Percentiles rank a stretch among this genome's conserved stretches.
Conservation (phyloP, 1,140 invertebrate genomes). For the Mycetomoellerius zeteki region DNA sequence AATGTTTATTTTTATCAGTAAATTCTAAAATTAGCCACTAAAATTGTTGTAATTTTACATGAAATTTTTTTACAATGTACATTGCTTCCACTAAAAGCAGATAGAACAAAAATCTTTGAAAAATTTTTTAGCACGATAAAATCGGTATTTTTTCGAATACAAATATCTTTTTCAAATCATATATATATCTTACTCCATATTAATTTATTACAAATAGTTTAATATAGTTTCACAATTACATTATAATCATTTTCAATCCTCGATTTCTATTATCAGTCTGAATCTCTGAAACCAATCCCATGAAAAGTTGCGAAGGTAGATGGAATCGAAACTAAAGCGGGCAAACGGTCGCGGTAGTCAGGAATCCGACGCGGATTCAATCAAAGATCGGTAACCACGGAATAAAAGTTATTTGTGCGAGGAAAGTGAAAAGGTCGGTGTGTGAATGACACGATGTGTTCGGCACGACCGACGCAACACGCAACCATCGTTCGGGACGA, state of each 20-base stretch:
- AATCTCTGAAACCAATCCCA: neutral
- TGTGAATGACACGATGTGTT: conserved; percentile 84
- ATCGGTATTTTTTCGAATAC: neutral
- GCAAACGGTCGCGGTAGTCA: conserved; percentile 72
- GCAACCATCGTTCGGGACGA: conserved; percentile 82
- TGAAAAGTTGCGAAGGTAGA: conserved; percentile 38
- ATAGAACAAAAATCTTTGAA: neutral
- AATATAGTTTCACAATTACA: neutral
- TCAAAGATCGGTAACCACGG: conserved; percentile 80
- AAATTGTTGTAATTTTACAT: too few species aligned
- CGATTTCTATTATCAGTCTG: neutral
- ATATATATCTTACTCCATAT: neutral
- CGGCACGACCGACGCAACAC: conserved; percentile 80
- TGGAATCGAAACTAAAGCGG: conserved; percentile 65
- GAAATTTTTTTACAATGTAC: too few species aligned
- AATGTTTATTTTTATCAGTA: too few species aligned
- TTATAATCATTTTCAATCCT: neutral
- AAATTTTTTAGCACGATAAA: neutral
- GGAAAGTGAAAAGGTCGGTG: conserved; percentile 81
- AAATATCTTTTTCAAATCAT: neutral
- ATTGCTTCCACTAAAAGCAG: neutral
- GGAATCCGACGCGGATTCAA: conserved; percentile 82
- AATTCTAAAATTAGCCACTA: too few species aligned
- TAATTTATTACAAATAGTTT: neutral
- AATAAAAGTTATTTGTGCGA: conserved; percentile 84